Evolutionary conservation across 1,140 invertebrate species (phyloP).

Genomic region (Papilio helenus): DNA sequence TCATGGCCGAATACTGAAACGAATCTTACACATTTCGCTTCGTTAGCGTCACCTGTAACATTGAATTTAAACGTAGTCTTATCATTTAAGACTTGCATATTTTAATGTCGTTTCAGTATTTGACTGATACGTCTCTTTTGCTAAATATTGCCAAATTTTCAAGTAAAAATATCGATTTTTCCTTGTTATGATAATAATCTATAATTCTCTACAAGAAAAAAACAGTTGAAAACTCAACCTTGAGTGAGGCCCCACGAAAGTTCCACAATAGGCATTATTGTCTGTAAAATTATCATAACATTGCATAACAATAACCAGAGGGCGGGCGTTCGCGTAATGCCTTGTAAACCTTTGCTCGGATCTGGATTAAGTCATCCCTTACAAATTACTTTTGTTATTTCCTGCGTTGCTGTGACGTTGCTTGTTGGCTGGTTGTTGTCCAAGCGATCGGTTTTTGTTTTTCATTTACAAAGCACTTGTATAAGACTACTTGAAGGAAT

Average conservation of each 20-base stretch:
- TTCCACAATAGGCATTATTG: slow-evolving; percentile 16
- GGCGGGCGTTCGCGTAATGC: slow-evolving; percentile 17
- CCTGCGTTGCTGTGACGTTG: not conserved
- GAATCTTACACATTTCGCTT: too few species aligned
- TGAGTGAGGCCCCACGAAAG: not conserved
- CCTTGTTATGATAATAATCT: too few species aligned
- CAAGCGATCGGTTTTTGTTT: not conserved
- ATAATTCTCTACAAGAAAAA: not conserved
- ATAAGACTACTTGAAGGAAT: not conserved
- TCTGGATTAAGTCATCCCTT: slow-evolving; percentile 27
- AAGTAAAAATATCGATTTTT: too few species aligned
- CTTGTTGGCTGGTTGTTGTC: not conserved
- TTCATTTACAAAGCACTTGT: not conserved
- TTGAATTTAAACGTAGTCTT: too few species aligned
- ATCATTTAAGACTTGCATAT: too few species aligned
- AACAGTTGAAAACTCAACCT: not conserved
- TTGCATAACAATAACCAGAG: slow-evolving; percentile 21
- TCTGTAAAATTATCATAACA: slow-evolving; percentile 19
- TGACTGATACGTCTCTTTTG: too few species aligned
- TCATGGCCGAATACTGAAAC: too few species aligned
- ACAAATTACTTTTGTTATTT: slow-evolving; percentile 17
- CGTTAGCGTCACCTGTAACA: too few species aligned
- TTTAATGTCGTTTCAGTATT: too few species aligned
- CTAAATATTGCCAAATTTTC: too few species aligned
- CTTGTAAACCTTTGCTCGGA: slow-evolving; percentile 9